Percentiles rank a stretch among this genome's conserved stretches.
These are phyloP conservation scores for Macrobrachium nipponense DNA, from an alignment of 1,140 invertebrate species.

Conservation along the genomic window DNA sequence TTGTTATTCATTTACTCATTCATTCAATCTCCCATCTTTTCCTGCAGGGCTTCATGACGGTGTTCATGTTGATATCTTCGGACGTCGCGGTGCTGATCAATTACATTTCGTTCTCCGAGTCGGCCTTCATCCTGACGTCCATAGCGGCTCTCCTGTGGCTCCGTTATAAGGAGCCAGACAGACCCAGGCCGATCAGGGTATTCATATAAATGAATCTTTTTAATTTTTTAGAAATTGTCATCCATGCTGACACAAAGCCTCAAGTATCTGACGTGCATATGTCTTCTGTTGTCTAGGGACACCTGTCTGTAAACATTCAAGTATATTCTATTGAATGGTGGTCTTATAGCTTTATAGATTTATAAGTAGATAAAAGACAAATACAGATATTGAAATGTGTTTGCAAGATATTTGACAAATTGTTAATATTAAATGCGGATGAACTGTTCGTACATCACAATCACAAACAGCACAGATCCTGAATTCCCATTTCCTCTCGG, in stretches of 20 bases:
- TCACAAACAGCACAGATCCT: constrained; percentile 31
- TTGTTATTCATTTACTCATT: not conserved
- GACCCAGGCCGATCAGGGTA: constrained; percentile 90
- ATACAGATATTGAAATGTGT: too few species aligned
- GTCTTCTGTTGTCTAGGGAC: not conserved
- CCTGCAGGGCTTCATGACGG: constrained; percentile 71
- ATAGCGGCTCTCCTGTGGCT: constrained; percentile 89
- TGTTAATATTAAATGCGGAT: constrained; percentile 58
- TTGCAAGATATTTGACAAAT: not conserved
- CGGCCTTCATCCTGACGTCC: constrained; percentile 89
- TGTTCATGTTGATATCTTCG: constrained; percentile 72
- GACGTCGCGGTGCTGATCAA: constrained; percentile 92
- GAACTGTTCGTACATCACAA: too few species aligned
- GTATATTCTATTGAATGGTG: not conserved
- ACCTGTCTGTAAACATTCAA: not conserved
- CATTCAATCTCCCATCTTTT: not conserved
- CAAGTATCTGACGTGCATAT: not conserved
- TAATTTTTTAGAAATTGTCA: too few species aligned
- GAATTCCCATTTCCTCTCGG: constrained; percentile 54
- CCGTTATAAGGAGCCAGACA: constrained; percentile 82
- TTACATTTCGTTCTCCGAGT: constrained; percentile 93
- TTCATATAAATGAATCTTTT: too few species aligned
- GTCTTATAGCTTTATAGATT: too few species aligned
- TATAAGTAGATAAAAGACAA: too few species aligned
- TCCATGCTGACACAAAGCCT: too few species aligned